Base-by-base conservation (phyloP, 2,888 invertebrate genomes). In the Hesperia comma region DNA sequence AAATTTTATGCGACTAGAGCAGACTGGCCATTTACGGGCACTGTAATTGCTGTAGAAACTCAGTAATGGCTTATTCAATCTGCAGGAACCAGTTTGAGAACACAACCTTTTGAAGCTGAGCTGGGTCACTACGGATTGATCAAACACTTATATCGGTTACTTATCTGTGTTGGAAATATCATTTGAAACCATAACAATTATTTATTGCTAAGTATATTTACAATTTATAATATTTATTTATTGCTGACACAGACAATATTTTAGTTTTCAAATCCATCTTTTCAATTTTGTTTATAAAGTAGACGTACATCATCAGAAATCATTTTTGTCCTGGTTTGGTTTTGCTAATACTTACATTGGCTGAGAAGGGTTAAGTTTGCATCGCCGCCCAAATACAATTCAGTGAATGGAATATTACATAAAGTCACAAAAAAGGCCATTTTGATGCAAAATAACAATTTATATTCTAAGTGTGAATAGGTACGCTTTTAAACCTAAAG, bases 61-160 rank as follows among this genome's bases (percentile, higher is more conserved):
- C 82, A 79, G 82, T 87, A 88, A 90, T 88, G 83, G 88, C 87
- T 87, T 87, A 88, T 87, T 89, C 85, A 86, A 84, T 83, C 72
- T 72, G 69, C 71, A 71, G 62, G 43, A 40, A 86, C 87, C 76
- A 77, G 88, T 85, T 81, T 71, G 37, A n/a, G 61, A 55, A 41
- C 53, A 46, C 53, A 69, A 57, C 69, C 54, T 63, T 51, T 64
- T 32, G 58, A 33, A 63, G 56, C 17, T 14, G 3, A 32, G 14
- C 49, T 37, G 40, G 41, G 56, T 33, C 37, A 10, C 10, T 43
- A 21, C 32, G n/a, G 26, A 32, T 32, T 19, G 19, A 53, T 32
- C 53, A 15, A 53, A 53, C n/a, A 53, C 53, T 32, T 26, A 32
- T 53, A 32, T 32, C 12, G 6, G 51, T 21, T 51, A n/a, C 21